Evolutionary conservation across 2,797 vertebrate species (phyloP), one percentile per base, ranked within the genome.

Genomic region (Tapera naevia): DNA sequence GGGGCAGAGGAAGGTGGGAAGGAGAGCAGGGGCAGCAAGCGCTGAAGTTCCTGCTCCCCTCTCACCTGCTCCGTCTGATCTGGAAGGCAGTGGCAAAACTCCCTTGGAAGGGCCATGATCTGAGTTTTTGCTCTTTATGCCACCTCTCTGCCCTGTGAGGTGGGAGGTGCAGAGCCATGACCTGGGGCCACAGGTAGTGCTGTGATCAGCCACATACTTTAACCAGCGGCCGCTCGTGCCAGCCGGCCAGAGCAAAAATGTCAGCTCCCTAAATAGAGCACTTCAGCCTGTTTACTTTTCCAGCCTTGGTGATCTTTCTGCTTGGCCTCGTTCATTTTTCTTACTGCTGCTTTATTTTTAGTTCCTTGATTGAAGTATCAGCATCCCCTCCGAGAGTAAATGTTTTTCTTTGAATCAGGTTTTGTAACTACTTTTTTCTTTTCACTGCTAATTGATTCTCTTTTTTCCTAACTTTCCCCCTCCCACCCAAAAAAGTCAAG

Each of bases 231-330:
- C 73, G 76, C 76, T 74, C 76, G 78, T 84, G 86, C 60, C 89
- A 66, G 86, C 83, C 82, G 88, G 19, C 85, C 67, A 78, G 86
- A 94, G 88, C 73, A 90, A 82, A 94, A 91, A 91, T 71, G 67
- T 84, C 93, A 88, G 61, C 74, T 91, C 78, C 78, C 95, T 96
- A 93, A 96, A 95, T 88, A 90, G 70, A 96, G 95, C 93, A 81
- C 76, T 88, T 73, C 53, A 74, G 33, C 51, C 30, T 93, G 80
- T 88, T 95, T 93, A 71, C 86, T 91, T 90, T 94, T 94, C 80
- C 83, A 89, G 57, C 78, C 74, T 76, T 45, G 35, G 43, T 86
- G 72, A 93, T 88, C 62, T 81, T 80, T 86, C 89, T 91, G 80
- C 70, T 90, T 94, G 88, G 60, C 72, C 75, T 46, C 7, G 53